These are phyloP conservation scores for Hyperoplus lanceolatus DNA, from an alignment of 2,797 vertebrate species.

Conservation along the genomic window DNA sequence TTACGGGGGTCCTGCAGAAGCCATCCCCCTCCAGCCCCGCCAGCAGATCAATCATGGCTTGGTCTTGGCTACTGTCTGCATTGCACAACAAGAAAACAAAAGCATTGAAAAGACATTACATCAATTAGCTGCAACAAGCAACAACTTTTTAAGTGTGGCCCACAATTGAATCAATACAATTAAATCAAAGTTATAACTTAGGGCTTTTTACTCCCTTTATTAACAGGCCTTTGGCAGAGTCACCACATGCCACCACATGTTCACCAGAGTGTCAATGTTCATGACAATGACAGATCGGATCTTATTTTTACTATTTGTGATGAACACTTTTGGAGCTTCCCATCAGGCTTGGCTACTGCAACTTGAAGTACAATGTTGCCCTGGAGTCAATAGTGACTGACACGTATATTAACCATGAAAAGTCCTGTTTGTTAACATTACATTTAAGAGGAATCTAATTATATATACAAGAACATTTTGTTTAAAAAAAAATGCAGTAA, in stretches of 20 bases:
- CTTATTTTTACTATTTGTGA: too few species aligned
- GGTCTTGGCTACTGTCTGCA: conserved; percentile 90
- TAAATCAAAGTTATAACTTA: neutral
- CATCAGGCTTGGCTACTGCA: too few species aligned
- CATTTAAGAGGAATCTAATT: too few species aligned
- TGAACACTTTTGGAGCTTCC: too few species aligned
- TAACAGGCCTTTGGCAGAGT: neutral
- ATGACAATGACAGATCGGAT: too few species aligned
- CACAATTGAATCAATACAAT: neutral
- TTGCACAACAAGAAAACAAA: conserved; percentile 29
- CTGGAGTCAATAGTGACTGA: neutral
- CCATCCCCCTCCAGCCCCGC: conserved; percentile 92
- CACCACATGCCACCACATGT: neutral
- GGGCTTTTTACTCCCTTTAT: neutral
- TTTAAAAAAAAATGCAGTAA: too few species aligned
- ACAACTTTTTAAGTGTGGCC: neutral
- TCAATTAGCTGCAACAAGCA: neutral
- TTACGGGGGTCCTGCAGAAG: conserved; percentile 84
- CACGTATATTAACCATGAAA: too few species aligned
- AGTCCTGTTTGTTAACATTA: too few species aligned
- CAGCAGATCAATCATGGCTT: conserved; percentile 91
- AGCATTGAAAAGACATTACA: conserved; percentile 12
- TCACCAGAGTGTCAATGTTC: too few species aligned
- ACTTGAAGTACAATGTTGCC: neutral
- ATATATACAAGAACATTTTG: too few species aligned